Conservation (phyloP, 2,888 invertebrate genomes). For the Reticulitermes lucifugus region DNA sequence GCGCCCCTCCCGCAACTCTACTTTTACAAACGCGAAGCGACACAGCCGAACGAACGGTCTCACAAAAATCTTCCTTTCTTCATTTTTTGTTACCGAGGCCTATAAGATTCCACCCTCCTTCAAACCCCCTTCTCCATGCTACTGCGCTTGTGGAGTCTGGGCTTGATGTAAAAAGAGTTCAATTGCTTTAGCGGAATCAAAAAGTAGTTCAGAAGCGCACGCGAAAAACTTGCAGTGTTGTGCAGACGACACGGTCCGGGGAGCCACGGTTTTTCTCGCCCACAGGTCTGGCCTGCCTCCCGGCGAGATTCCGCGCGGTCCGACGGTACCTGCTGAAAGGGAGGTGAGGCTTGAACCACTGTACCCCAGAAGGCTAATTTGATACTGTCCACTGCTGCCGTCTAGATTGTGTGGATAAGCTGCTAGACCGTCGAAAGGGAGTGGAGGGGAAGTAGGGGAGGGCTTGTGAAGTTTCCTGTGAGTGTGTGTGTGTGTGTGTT, state of each 20-base stretch:
- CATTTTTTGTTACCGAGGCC: neutral
- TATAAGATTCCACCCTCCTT: constrained; percentile 33
- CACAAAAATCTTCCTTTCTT: constrained; percentile 33
- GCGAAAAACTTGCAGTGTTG: constrained; percentile 3
- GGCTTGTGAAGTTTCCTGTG: neutral
- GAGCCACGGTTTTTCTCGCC: neutral
- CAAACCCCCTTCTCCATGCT: constrained; percentile 27
- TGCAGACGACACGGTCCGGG: neutral
- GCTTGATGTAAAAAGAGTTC: neutral
- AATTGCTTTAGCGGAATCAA: constrained; percentile 29
- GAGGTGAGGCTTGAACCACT: constrained; percentile 11
- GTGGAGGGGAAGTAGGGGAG: constrained; percentile 18
- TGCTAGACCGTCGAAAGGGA: neutral
- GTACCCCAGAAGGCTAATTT: neutral
- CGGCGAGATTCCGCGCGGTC: neutral
- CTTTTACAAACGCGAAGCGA: constrained; percentile 50
- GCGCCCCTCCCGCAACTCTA: constrained; percentile 41
- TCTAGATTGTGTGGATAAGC: constrained; percentile 22
- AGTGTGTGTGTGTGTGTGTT: constrained; percentile 11
- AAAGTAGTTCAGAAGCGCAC: constrained; percentile 1
- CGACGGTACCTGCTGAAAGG: neutral
- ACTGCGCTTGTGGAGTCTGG: constrained; percentile 27
- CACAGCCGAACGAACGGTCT: constrained; percentile 49
- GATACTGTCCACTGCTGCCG: constrained; percentile 23
- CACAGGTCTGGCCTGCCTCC: neutral